phyloP scores from a whole-genome alignment of 2,113 vertebrate species.

The Oryzias curvinotus region DNA sequence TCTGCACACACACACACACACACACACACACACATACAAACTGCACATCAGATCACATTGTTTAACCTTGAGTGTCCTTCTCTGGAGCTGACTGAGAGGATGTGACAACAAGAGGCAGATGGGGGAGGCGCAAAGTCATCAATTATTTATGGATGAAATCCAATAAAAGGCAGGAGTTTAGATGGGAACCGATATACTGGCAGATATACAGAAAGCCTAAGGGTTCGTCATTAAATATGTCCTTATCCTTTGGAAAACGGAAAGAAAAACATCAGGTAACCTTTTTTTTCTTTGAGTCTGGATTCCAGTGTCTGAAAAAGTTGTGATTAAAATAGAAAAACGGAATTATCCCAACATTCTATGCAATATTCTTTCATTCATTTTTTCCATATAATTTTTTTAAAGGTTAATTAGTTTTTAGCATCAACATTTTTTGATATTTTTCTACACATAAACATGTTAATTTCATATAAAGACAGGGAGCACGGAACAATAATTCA shows the following conservation, averaged over 20 bases:
- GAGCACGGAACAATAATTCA: background rate
- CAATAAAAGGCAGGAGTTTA: constrained; percentile 69
- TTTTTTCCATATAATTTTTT: background rate
- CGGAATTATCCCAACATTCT: background rate
- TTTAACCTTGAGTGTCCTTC: constrained; percentile 74
- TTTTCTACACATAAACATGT: no score
- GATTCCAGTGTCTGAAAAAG: constrained; percentile 8
- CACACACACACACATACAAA: background rate
- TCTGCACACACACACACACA: background rate
- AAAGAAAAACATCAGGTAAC: background rate
- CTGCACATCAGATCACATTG: constrained; percentile 29
- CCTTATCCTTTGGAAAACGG: constrained; percentile 2
- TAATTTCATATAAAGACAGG: no score
- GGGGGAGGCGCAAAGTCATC: constrained; percentile 72
- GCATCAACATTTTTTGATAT: no score
- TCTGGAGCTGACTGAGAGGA: constrained; percentile 42
- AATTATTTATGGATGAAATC: constrained; percentile 80
- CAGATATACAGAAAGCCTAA: constrained; percentile 22
- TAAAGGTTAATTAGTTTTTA: background rate
- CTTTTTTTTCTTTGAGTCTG: constrained; percentile 2
- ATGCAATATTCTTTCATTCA: background rate
- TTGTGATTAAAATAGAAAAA: constrained; percentile 2
- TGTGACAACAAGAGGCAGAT: constrained; percentile 37
- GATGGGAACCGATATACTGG: constrained; percentile 32
- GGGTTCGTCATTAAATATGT: constrained; percentile 14